Conservation (phyloP, 37 sponge, comb jelly and placozoan genomes). For the Eunapius fragilis region DNA sequence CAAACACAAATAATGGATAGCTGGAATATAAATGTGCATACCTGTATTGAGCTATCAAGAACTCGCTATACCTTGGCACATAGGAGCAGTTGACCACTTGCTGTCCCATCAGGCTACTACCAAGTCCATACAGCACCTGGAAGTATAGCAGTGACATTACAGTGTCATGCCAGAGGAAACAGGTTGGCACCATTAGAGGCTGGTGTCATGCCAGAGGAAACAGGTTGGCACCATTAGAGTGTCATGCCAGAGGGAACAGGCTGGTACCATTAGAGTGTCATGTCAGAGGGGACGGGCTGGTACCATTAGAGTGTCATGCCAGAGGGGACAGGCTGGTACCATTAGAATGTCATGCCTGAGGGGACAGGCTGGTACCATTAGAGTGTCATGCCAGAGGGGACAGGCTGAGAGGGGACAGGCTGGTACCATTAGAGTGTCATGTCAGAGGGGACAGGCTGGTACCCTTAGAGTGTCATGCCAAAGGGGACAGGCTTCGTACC, state of each 20-base stretch:
- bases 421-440: too few relatives aligned
- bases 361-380: too few relatives aligned
- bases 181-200: too few relatives aligned
- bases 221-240: not conserved
- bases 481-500: too few relatives aligned
- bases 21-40: too few relatives aligned
- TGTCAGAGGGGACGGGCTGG: not conserved
- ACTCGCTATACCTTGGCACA: slow-evolving; percentile 2
- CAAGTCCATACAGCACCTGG: not conserved
- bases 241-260: not conserved
- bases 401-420: too few relatives aligned
- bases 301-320: not conserved
- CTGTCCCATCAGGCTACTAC: not conserved
- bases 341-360: too few relatives aligned
- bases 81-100: slow-evolving; percentile 3
- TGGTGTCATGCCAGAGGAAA: too few relatives aligned
- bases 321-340: too few relatives aligned
- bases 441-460: too few relatives aligned
- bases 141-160: not conserved
- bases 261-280: not conserved
- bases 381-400: too few relatives aligned
- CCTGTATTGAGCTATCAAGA: not conserved
- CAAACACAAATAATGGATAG: not conserved
- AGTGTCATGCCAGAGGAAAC: not conserved
- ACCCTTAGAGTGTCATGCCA: too few relatives aligned